Evolutionary conservation across 2,113 vertebrate species (phyloP), one percentile per base, ranked within the genome.

Genomic region (Pseudorhombus dupliciocellatus): DNA sequence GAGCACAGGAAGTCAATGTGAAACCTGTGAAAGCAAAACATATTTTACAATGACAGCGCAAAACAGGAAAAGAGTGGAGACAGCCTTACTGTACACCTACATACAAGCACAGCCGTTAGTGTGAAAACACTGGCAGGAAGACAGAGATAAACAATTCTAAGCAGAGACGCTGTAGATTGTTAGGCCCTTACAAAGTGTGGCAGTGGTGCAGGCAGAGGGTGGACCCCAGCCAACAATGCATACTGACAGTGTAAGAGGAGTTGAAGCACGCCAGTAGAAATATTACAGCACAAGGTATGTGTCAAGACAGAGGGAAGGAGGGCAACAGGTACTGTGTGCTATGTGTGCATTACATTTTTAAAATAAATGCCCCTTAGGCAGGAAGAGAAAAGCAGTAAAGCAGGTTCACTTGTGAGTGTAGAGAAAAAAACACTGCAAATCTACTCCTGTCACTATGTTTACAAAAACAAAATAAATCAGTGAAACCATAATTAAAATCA

Each of bases 181-280:
- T 1, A 0, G 50, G 22, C 30, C 44, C 40, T 7, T 57, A 57
- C 21, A 62, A 75, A 57, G 34, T 26, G 18, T 12, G 28, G 16
- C 63, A 52, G 44, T 7, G 21, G 51, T 30, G 52, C 26, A 71
- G 12, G 51, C 15, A 53, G 50, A 68, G 28, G 24, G 25, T 70
- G 62, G 50, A 78, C 30, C 40, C 0, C 1, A 69, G 66, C 66
- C 56, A 79, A 69, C 8, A 7, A 57, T 37, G 20, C 72, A 85
- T 16, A 66, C 73, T 57, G 66, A 73, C 26, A 14, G 24, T 16
- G 37, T 28, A 68, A 50, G 5, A 63, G 42, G 55, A 69, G 69
- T 42, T 65, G 53, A 53, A 68, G 48, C 34, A 60, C 1, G 2
- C 25, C 28, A 62, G 30, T 37, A 44, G 40, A 84, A 85, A 77